These are phyloP conservation scores for Apis florea DNA, from an alignment of 1,140 invertebrate genomes.

Conservation along the genomic window DNA sequence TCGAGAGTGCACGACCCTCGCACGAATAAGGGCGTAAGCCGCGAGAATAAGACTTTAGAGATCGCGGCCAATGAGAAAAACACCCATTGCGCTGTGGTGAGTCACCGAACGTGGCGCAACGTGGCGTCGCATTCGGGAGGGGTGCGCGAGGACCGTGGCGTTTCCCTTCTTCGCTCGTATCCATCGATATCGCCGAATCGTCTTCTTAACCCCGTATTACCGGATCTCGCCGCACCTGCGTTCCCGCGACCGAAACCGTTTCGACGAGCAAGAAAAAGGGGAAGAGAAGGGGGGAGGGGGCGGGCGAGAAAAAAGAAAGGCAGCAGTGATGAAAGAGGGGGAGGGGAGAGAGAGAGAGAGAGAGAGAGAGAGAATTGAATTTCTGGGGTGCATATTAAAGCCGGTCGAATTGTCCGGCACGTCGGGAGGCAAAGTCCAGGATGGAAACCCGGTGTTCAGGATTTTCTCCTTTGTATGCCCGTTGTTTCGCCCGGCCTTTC, in stretches of 20 bases:
- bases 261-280: slow-evolving; percentile 14
- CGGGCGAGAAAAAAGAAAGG: slow-evolving; percentile 21
- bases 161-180: slow-evolving; percentile 56
- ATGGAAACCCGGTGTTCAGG: too few relatives aligned
- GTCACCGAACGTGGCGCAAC: slow-evolving; percentile 13
- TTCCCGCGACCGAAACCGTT: slow-evolving; percentile 40
- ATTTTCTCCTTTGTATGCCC: slow-evolving; percentile 57
- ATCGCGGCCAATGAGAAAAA: slow-evolving; percentile 62
- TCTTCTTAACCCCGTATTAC: slow-evolving; percentile 66
- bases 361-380: slow-evolving; percentile 68
- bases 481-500: slow-evolving; percentile 25
- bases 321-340: not conserved
- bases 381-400: slow-evolving; percentile 75
- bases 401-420: slow-evolving; percentile 67
- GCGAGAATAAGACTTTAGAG: slow-evolving; percentile 73
- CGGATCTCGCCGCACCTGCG: slow-evolving; percentile 60
- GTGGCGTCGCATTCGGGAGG: not conserved
- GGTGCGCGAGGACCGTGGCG: not conserved
- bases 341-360: not conserved
- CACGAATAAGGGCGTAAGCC: slow-evolving; percentile 59
- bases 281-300: not conserved
- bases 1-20: not conserved
- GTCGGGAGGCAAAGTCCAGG: slow-evolving; percentile 50
- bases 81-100: slow-evolving; percentile 58
- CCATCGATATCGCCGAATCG: slow-evolving; percentile 63